These are phyloP conservation scores for Enteromius viviparus DNA, from an alignment of 2,797 vertebrate species.

Conservation along the genomic window DNA sequence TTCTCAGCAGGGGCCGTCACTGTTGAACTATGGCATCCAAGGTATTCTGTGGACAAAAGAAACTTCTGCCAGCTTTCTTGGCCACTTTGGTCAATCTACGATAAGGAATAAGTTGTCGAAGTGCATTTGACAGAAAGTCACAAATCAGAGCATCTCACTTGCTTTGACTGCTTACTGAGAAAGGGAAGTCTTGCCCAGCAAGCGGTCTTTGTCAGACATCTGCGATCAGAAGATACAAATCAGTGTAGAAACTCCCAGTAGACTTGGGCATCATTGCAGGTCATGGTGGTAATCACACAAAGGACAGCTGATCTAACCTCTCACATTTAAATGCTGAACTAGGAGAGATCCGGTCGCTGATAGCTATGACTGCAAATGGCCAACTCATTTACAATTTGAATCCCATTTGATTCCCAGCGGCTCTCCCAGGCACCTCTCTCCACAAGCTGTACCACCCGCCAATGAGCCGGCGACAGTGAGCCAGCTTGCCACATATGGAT, in stretches of 20 bases:
- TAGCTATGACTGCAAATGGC: conserved; percentile 79
- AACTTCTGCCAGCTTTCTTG: conserved; percentile 23
- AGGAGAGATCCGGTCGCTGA: conserved; percentile 75
- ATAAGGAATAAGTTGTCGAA: conserved; percentile 1
- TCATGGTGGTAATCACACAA: conserved; percentile 15
- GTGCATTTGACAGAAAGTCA: conserved; percentile 22
- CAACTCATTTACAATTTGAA: conserved; percentile 85
- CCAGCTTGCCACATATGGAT: conserved; percentile 89
- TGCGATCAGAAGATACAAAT: conserved; percentile 17
- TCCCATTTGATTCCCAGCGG: conserved; percentile 86
- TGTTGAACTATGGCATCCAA: conserved; percentile 44
- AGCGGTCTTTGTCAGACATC: conserved; percentile 35
- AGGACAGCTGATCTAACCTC: conserved; percentile 40
- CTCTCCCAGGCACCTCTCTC: conserved; percentile 65
- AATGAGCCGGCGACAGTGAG: conserved; percentile 52
- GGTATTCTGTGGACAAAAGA: conserved; percentile 51
- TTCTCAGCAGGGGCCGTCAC: conserved; percentile 48
- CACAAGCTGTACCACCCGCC: conserved; percentile 72
- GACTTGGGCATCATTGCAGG: conserved; percentile 23
- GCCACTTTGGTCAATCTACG: conserved; percentile 11
- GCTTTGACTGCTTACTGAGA: conserved; percentile 13
- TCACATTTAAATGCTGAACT: conserved; percentile 26
- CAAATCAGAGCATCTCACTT: conserved; percentile 2
- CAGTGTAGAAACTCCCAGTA: conserved; percentile 5
- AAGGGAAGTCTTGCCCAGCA: conserved; percentile 5